Percentiles rank a stretch among this genome's conserved stretches.
phyloP scores from a whole-genome alignment of 2,797 vertebrate genomes.

The Fundulus diaphanus region DNA sequence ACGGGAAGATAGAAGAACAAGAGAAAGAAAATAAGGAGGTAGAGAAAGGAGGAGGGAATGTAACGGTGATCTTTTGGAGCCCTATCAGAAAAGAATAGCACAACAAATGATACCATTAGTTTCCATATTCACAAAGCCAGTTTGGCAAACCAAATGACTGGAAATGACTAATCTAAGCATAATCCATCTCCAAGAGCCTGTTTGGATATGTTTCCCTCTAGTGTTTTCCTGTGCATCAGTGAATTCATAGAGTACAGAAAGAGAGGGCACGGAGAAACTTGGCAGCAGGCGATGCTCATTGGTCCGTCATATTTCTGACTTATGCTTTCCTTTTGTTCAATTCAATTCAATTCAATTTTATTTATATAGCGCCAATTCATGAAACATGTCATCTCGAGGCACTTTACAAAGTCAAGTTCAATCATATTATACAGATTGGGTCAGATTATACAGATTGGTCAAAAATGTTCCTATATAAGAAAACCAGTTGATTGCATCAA shows the following conservation, averaged over 20 bases:
- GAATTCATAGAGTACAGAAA: constrained; percentile 13
- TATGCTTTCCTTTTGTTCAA: background rate
- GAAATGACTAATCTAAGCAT: constrained; percentile 63
- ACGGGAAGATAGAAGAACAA: constrained; percentile 10
- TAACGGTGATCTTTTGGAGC: constrained; percentile 14
- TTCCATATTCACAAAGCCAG: constrained; percentile 45
- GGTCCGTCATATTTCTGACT: background rate
- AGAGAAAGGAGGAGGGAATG: constrained; percentile 1
- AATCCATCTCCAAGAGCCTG: constrained; percentile 46
- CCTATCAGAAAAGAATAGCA: constrained; percentile 24
- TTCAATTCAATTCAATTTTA: too few relatives aligned
- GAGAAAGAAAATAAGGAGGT: background rate
- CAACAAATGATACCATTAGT: constrained; percentile 51
- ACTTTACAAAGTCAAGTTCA: too few relatives aligned
- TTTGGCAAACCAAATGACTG: constrained; percentile 41
- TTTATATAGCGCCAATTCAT: too few relatives aligned
- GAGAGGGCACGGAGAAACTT: constrained; percentile 13
- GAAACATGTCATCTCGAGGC: too few relatives aligned
- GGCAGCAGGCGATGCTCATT: background rate
- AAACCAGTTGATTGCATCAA: too few relatives aligned
- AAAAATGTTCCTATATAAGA: too few relatives aligned
- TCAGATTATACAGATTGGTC: too few relatives aligned
- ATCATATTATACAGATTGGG: too few relatives aligned
- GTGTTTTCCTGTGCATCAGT: constrained; percentile 15
- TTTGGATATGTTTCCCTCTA: constrained; percentile 51